phyloP scores from a whole-genome alignment of 2,888 invertebrate species.

The Cheilosia vernalis region DNA sequence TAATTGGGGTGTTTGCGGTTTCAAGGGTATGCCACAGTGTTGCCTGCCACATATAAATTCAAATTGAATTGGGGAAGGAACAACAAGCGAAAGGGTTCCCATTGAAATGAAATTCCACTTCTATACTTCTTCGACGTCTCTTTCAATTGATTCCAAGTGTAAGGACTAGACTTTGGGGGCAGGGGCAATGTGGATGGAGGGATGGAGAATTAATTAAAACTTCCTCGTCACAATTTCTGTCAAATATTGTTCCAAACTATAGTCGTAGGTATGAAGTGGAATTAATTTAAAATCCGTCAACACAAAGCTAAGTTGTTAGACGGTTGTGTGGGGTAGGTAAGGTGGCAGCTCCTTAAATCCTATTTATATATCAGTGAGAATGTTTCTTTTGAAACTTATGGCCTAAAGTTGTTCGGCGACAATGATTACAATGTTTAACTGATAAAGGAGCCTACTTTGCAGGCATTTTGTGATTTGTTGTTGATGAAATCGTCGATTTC shows the following conservation, averaged over 20 bases:
- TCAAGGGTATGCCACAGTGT: slow-evolving; percentile 40
- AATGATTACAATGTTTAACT: too few species aligned
- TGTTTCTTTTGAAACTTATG: too few species aligned
- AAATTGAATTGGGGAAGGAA: slow-evolving; percentile 36
- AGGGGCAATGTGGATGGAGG: slow-evolving; percentile 14
- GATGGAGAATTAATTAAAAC: slow-evolving; percentile 65
- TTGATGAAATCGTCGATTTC: too few species aligned
- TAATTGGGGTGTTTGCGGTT: slow-evolving; percentile 52
- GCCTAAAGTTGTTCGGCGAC: slow-evolving; percentile 7
- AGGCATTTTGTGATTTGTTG: too few species aligned
- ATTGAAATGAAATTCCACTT: neutral
- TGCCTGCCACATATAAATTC: slow-evolving; percentile 28
- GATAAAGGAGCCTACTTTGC: too few species aligned
- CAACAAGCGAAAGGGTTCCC: slow-evolving; percentile 29
- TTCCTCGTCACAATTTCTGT: slow-evolving; percentile 63
- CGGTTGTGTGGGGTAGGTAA: slow-evolving; percentile 16
- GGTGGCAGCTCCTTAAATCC: neutral
- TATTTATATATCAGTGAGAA: too few species aligned
- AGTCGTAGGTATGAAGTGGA: slow-evolving; percentile 36
- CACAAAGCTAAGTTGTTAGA: slow-evolving; percentile 26
- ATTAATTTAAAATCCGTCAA: slow-evolving; percentile 67
- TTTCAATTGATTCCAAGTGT: slow-evolving; percentile 1
- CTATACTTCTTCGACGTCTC: neutral
- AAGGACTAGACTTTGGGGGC: neutral
- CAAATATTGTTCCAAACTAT: slow-evolving; percentile 45